These are phyloP conservation scores for Enteromius unitaeniatus DNA, from an alignment of 2,797 vertebrate species.

Conservation along the genomic window DNA sequence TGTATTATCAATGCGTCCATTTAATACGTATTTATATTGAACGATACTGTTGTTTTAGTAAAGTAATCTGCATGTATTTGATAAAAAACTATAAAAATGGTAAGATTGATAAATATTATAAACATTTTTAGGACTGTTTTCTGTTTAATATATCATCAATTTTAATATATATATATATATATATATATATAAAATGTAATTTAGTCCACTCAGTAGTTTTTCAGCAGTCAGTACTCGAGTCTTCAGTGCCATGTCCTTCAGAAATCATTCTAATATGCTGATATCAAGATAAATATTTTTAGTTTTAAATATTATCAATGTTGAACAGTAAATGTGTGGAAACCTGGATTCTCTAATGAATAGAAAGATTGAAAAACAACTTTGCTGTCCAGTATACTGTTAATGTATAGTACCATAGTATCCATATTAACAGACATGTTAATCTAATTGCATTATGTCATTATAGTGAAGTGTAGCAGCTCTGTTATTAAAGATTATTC, in stretches of 20 bases:
- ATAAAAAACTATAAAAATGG: background rate
- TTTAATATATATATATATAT: background rate
- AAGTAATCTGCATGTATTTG: background rate
- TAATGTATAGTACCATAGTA: background rate
- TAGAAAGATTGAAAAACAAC: background rate
- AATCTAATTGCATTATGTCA: background rate
- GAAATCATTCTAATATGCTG: background rate
- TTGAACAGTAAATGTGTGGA: background rate
- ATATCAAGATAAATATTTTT: background rate
- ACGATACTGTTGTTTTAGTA: background rate
- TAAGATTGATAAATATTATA: background rate
- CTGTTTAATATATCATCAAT: background rate
- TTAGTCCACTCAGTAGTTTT: background rate
- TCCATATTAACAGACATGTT: background rate
- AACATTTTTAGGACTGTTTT: background rate
- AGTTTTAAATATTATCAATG: background rate
- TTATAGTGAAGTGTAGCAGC: background rate
- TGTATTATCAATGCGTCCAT: background rate
- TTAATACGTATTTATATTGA: background rate
- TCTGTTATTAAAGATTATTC: background rate
- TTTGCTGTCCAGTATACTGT: background rate
- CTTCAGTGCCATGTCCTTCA: background rate
- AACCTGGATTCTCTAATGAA: background rate
- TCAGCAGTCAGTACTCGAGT: background rate
- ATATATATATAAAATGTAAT: background rate